Evolutionary conservation across 2,797 vertebrate genomes (phyloP), one percentile per base, ranked within the genome.

Genomic region (Poecilia gillii): DNA sequence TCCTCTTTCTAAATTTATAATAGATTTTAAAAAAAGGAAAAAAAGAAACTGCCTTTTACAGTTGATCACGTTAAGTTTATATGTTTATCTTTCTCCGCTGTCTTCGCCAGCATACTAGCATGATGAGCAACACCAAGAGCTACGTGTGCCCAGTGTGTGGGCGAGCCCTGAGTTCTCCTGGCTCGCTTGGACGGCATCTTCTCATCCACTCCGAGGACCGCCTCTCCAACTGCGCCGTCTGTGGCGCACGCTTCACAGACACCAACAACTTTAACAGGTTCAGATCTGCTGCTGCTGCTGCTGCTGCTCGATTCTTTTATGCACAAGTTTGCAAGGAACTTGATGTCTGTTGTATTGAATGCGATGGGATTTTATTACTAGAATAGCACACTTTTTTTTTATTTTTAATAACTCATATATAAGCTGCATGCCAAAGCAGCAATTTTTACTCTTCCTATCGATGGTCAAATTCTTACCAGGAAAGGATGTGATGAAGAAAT

Each of bases 141-240:
- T 98, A 97, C 78, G 89, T 99, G 94, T 99, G 99, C 93, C 98
- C 98, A 0, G 97, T 98, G 80, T 99, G 98, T 84, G 98, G 98
- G 92, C 97, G 98, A 85, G 97, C 97, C 82, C 97, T 99, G 88
- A 98, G 98, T 93, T 99, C 98, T 47, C 98, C 98, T 0, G 98
- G 98, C 82, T 99, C 99, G 11, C 93, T 99, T 33, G 98, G 98
- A 72, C 96, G 98, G 66, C 99, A 99, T 93, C 97, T 99, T 81
- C 97, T 99, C 87, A 99, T 99, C 94, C 98, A 99, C 94, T 99
- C 98, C 0, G 97, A 99, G 91, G 97, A 99, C 95, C 98, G 98
- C 87, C 96, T 98, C 80, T 99, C 98, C 89, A 99, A 99, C 96
- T 99, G 99, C 78, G 98, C 98, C 2, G 98, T 99, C 80, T 99